Percentiles rank a stretch among this genome's conserved stretches.
phyloP scores from a whole-genome alignment of 2,797 vertebrate species.

The Choloepus didactylus region DNA sequence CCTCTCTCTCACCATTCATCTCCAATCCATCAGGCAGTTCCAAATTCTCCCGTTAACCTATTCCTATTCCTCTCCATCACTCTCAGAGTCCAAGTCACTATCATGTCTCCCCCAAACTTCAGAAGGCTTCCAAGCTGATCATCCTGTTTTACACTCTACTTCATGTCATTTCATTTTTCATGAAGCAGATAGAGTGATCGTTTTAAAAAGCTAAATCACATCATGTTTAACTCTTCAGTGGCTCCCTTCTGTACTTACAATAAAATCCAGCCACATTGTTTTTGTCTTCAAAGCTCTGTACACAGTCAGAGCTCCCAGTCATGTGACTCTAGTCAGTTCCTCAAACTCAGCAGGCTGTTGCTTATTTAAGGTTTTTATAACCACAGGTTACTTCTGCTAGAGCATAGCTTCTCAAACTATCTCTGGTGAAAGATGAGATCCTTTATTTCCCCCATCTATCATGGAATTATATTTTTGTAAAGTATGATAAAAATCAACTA shows the following conservation, averaged over 20 bases:
- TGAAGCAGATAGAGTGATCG: neutral
- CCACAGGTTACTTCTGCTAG: neutral
- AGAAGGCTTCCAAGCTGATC: neutral
- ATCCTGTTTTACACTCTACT: neutral
- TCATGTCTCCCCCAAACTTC: neutral
- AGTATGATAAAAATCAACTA: neutral
- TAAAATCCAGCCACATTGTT: neutral
- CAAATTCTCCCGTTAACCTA: neutral
- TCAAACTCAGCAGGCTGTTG: neutral
- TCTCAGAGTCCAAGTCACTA: neutral
- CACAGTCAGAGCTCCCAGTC: neutral
- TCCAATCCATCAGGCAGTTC: neutral
- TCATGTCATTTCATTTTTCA: neutral
- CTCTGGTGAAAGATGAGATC: neutral
- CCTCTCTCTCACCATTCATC: neutral
- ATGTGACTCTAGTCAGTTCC: neutral
- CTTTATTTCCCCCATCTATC: neutral
- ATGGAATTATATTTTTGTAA: conserved; percentile 23
- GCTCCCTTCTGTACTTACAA: neutral
- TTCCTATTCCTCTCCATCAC: neutral
- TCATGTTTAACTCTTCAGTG: neutral
- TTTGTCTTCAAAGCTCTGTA: neutral
- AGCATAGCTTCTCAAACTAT: neutral
- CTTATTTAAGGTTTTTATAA: neutral
- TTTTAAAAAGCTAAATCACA: conserved; percentile 13